A percentile compares a stretch with the other conserved stretches of the same genome.
Conservation (phyloP, 2,888 invertebrate species). For the Gnatocerus cornutus region DNA sequence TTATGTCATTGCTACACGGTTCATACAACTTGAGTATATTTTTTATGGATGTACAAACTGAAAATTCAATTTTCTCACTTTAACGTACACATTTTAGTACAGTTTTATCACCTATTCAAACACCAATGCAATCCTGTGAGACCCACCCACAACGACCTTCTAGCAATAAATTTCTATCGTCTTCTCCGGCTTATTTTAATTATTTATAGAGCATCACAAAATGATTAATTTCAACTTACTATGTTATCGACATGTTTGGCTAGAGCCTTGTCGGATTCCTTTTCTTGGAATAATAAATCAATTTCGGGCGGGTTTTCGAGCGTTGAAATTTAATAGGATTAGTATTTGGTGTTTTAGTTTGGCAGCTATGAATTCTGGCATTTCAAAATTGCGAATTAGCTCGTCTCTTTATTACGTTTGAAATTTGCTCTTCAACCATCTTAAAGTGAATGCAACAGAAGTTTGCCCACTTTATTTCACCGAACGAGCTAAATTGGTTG, state of each 20-base stretch:
- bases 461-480: conserved; percentile 27
- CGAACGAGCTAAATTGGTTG: conserved; percentile 16
- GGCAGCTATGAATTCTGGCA: conserved; percentile 30
- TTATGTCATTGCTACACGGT: not conserved
- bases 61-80: conserved; percentile 40
- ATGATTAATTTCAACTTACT: conserved; percentile 43
- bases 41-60: conserved; percentile 23
- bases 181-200: conserved; percentile 30
- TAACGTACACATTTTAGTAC: conserved; percentile 33
- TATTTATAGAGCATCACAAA: conserved; percentile 16
- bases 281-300: conserved; percentile 44
- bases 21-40: not conserved
- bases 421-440: conserved; percentile 6
- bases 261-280: conserved; percentile 34
- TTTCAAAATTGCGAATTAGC: conserved; percentile 38
- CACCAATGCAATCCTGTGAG: not conserved
- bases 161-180: conserved; percentile 24
- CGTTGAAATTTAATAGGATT: conserved; percentile 43
- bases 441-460: conserved; percentile 28
- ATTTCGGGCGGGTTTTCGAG: conserved; percentile 32
- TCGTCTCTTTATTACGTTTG: conserved; percentile 21
- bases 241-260: conserved; percentile 46
- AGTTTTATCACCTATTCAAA: conserved; percentile 34
- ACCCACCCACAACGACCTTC: not conserved
- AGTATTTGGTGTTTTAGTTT: conserved; percentile 43